Conservation (phyloP, 1,140 invertebrate genomes). For the Scaptomyza hsui region DNA sequence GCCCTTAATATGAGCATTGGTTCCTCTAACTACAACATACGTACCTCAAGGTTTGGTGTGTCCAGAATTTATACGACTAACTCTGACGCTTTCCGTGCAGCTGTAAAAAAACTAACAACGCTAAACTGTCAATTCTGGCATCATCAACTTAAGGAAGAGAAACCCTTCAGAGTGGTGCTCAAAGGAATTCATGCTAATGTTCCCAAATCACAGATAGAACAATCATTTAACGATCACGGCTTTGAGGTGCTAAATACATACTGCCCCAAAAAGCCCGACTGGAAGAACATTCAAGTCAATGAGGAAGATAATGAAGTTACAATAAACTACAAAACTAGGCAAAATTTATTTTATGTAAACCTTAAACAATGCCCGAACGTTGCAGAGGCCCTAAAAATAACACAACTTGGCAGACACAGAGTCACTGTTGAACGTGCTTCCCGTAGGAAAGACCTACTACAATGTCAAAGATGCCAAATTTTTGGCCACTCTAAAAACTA, state of each 20-base stretch:
- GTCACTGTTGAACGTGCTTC: too few species aligned
- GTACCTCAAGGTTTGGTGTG: conserved; percentile 23
- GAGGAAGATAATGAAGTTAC: too few species aligned
- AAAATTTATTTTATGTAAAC: too few species aligned
- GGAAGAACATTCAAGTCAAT: too few species aligned
- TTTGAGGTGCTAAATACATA: conserved; percentile 15
- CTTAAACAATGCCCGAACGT: too few species aligned
- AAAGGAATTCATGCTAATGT: conserved; percentile 25
- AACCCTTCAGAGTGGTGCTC: conserved; percentile 13
- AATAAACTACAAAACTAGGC: too few species aligned
- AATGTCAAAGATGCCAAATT: not conserved
- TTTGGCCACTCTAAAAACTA: conserved; percentile 8
- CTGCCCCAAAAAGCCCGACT: conserved; percentile 14
- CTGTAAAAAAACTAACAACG: conserved; percentile 9
- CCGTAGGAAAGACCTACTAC: too few species aligned
- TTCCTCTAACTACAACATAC: conserved; percentile 13
- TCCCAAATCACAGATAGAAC: conserved; percentile 2
- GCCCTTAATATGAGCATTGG: too few species aligned
- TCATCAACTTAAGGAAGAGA: conserved; percentile 30
- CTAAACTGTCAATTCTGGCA: conserved; percentile 26
- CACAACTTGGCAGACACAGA: too few species aligned
- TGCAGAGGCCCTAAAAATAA: too few species aligned
- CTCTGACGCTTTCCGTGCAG: conserved; percentile 17
- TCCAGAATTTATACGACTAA: conserved; percentile 24
- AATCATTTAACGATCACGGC: not conserved